Percentiles rank a stretch among this genome's conserved stretches.
Conservation (phyloP, 2,797 vertebrate species). For the Labeo calbasu region DNA sequence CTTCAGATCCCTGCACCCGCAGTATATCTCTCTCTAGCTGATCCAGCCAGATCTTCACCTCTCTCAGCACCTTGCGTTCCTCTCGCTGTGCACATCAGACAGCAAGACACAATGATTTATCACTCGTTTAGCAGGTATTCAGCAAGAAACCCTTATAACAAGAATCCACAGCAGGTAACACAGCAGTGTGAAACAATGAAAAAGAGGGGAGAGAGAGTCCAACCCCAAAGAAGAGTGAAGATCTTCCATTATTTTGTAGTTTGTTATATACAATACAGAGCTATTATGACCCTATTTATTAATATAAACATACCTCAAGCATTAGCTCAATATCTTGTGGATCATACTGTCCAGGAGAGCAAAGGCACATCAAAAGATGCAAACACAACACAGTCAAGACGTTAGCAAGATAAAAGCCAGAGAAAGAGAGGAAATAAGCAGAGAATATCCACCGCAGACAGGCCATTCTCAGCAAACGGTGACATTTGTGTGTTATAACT, state of each 20-base stretch:
- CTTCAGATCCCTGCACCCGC: constrained; percentile 85
- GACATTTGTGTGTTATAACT: constrained; percentile 18
- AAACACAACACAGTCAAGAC: constrained; percentile 71
- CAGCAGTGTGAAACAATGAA: constrained; percentile 14
- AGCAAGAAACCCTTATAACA: constrained; percentile 40
- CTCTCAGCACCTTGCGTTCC: constrained; percentile 88
- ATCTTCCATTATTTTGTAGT: not conserved
- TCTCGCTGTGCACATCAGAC: constrained; percentile 81
- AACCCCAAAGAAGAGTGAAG: constrained; percentile 8
- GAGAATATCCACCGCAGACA: constrained; percentile 49
- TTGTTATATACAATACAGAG: not conserved
- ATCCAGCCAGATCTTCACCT: constrained; percentile 93
- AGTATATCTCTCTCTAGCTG: constrained; percentile 94
- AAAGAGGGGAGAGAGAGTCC: not conserved
- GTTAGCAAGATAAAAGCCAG: constrained; percentile 66
- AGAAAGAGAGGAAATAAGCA: constrained; percentile 52
- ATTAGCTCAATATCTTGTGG: constrained; percentile 85
- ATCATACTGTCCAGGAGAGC: constrained; percentile 80
- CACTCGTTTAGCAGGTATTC: not conserved
- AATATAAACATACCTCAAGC: constrained; percentile 79
- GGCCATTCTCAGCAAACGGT: constrained; percentile 57
- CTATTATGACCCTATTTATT: constrained; percentile 15
- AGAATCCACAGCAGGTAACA: constrained; percentile 41
- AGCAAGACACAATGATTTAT: constrained; percentile 24
- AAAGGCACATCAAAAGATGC: constrained; percentile 76